These are phyloP conservation scores for Phania funesta DNA, from an alignment of 2,888 invertebrate species.

Conservation along the genomic window DNA sequence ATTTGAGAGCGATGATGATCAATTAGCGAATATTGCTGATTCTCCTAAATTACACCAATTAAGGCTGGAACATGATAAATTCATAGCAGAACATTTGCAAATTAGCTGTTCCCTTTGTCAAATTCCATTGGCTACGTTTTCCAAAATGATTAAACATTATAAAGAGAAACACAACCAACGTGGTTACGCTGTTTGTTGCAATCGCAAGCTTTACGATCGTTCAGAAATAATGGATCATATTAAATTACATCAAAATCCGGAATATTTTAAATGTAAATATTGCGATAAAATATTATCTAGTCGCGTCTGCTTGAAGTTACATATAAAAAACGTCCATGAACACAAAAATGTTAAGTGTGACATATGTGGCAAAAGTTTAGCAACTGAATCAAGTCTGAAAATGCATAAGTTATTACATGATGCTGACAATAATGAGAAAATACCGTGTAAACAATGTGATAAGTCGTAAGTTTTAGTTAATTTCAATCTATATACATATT, in stretches of 20 bases:
- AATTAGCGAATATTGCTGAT: background rate
- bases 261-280: conserved; percentile 75
- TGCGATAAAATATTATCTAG: conserved; percentile 72
- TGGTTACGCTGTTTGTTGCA: conserved; percentile 77
- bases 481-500: background rate
- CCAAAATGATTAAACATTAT: conserved; percentile 55
- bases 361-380: conserved; percentile 45
- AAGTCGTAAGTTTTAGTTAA: conserved; percentile 74
- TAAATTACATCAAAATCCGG: conserved; percentile 77
- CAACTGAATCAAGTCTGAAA: conserved; percentile 27
- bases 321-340: conserved; percentile 65
- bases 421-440: conserved; percentile 76
- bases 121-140: conserved; percentile 50
- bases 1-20: conserved; percentile 31
- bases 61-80: conserved; percentile 49
- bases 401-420: conserved; percentile 72
- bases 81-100: conserved; percentile 59
- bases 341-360: conserved; percentile 44
- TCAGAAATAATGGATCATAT: conserved; percentile 77
- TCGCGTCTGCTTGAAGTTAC: conserved; percentile 77
- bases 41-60: conserved; percentile 31
- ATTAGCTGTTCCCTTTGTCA: conserved; percentile 61
- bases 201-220: conserved; percentile 76
- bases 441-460: conserved; percentile 77
- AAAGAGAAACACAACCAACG: conserved; percentile 69